Conservation (phyloP, 2,113 vertebrate species). For the Anthoscopus minutus region DNA sequence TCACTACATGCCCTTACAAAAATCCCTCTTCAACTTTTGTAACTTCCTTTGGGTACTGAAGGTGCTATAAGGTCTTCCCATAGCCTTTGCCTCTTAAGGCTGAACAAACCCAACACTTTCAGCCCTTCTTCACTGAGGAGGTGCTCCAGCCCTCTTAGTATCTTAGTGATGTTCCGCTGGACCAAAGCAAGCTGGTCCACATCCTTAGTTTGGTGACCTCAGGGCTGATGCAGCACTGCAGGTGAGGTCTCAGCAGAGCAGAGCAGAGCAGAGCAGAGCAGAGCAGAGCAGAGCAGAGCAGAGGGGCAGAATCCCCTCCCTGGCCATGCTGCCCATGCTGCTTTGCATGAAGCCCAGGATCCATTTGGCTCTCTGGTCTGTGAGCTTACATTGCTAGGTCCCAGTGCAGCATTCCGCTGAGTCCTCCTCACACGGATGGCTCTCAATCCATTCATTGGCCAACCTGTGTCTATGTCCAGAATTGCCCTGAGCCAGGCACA, state of each 20-base stretch:
- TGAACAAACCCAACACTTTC: neutral
- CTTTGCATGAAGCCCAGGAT: neutral
- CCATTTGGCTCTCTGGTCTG: rapidly evolving
- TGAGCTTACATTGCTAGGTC: rapidly evolving
- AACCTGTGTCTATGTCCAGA: neutral
- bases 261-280: no score
- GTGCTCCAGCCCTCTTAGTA: neutral
- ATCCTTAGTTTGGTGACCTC: neutral
- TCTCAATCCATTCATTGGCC: neutral
- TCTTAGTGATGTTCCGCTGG: neutral
- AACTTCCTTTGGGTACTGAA: neutral
- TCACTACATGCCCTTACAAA: neutral
- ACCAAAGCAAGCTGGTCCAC: neutral
- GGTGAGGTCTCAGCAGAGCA: neutral
- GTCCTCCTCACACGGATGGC: neutral
- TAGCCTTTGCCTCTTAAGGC: neutral
- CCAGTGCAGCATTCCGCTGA: neutral
- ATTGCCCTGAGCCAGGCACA: neutral
- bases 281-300: neutral
- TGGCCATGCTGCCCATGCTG: neutral
- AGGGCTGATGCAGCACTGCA: neutral
- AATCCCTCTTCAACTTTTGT: neutral
- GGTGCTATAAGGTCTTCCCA: neutral
- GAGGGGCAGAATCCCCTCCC: neutral
- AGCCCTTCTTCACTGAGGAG: neutral